A percentile compares a stretch with the other conserved stretches of the same genome.
Conservation (phyloP, 1,140 invertebrate species). For the Hycleus phaleratus region DNA sequence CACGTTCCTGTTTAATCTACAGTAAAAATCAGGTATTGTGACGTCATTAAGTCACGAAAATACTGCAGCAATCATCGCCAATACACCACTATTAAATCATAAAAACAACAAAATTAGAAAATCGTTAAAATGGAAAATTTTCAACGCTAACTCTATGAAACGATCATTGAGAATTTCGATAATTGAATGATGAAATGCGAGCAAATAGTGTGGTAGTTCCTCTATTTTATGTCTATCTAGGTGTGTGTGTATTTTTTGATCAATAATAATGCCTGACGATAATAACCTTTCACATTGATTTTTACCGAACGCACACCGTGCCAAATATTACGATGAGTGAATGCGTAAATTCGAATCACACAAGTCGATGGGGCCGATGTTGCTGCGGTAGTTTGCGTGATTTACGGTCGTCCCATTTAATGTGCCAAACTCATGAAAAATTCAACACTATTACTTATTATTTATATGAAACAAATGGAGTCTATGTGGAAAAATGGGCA, state of each 20-base stretch:
- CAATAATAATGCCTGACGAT: slow-evolving; percentile 25
- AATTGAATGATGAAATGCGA: too few relatives aligned
- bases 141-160: too few relatives aligned
- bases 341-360: slow-evolving; percentile 4
- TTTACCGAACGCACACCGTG: slow-evolving; percentile 15
- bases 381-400: slow-evolving; percentile 1
- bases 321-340: slow-evolving; percentile 4
- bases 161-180: too few relatives aligned
- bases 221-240: too few relatives aligned
- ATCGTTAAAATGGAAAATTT: too few relatives aligned
- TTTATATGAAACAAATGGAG: too few relatives aligned
- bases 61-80: slow-evolving; percentile 24
- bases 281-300: slow-evolving; percentile 30
- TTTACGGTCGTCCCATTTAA: slow-evolving; percentile 5
- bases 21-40: slow-evolving; percentile 27
- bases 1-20: slow-evolving; percentile 25
- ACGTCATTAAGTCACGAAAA: slow-evolving; percentile 32
- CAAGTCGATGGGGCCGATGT: background rate
- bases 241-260: slow-evolving; percentile 4
- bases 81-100: background rate
- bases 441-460: background rate
- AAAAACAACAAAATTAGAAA: too few relatives aligned
- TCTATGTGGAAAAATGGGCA: too few relatives aligned
- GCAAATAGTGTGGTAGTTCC: too few relatives aligned
- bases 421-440: slow-evolving; percentile 3